Base-by-base conservation (phyloP, 2,113 vertebrate species). In the Stegastes partitus region DNA sequence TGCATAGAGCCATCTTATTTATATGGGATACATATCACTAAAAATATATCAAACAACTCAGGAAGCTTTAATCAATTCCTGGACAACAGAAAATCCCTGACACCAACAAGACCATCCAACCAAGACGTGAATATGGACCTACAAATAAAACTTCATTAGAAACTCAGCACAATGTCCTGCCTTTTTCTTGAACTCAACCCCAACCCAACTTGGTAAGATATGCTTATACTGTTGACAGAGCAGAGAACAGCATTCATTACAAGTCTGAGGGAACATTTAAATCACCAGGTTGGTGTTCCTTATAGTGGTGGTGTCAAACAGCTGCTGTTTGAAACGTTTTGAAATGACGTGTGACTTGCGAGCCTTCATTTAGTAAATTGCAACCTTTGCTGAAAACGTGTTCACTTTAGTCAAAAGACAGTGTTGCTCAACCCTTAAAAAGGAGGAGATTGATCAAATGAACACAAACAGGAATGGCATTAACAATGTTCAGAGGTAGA, bases 261-360 rank as follows among this genome's bases (percentile, higher is more conserved):
- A 77, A 11, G 23, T 28, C 55, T 31, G 15, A 5, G 5, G 6
- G 15, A 5, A 6, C n/a, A 59, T 37, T 66, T 23, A 65, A 58
- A 71, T 66, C 47, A 66, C 44, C 59, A 66, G 16, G 23, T 64
- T 79, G 44, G 50, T 62, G 56, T 42, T 51, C 56, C 57, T 22
- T 61, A n/a, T 37, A 67, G 39, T 61, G 34, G 25, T 45, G 47
- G 47, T 19, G 37, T 61, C 31, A 73, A 58, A 68, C 77, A 67
- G 55, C 62, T 80, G 68, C 37, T 58, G 49, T 23, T 61, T 55
- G 21, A 61, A 53, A 47, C 34, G 18, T 56, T 69, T 28, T 69
- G 45, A 22, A 47, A 37, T 21, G 31, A 26, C 19, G 56, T 45
- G 11, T 21, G 19, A 45, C 45, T 39, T 37, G 45, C 26, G 25